Base-by-base conservation (phyloP, 1,140 invertebrate species). In the Drosophila nigromelanica region DNA sequence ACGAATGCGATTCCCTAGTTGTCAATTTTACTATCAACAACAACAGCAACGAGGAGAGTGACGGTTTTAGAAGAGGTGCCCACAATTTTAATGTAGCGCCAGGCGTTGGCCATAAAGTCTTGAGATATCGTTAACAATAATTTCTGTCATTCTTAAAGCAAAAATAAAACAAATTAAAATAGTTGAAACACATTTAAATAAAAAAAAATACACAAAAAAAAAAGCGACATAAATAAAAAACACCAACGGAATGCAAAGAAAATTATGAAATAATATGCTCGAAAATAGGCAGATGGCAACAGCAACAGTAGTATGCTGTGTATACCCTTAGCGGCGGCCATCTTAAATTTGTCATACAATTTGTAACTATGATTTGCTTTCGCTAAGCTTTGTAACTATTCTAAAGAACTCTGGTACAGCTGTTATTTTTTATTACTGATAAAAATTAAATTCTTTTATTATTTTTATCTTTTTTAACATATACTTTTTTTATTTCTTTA, bases 81-180 rank as follows among this genome's bases (percentile, higher is more conserved):
- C 43, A 66, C 45, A 33, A 66, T 50, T 51, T 60, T 43, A 47
- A 42, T 68, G 63, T 45, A 71, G 73, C 76, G 76, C 68, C 73
- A 69, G 75, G 12, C 59, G 70, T 69, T 56, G 61, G 73, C 58
- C 62, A 75, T 64, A 78, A 85, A 63, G 81, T 64, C 58, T 42
- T 40, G 54, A 79, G 62, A 89, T 89, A 87, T 87, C 76, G 78
- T 87, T 89, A 87, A 83, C 76, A 71, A 87, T 87, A 75, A 87
- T 89, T 83, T 74, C 78, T 89, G 85, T 83, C 83, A 87, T 69
- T 79, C 81, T 83, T 43, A 24, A 79, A 89, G 71, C 71, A 89
- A 67, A 87, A 87, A 87, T 83, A 83, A 73, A 80, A 77, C 83
- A 89, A 83, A 83, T 87, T 87, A 89, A 89, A 87, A 87, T 82